A percentile compares a stretch with the other conserved stretches of the same genome.
These are phyloP conservation scores for Eilema caniola DNA, from an alignment of 2,888 invertebrate genomes.

Conservation along the genomic window DNA sequence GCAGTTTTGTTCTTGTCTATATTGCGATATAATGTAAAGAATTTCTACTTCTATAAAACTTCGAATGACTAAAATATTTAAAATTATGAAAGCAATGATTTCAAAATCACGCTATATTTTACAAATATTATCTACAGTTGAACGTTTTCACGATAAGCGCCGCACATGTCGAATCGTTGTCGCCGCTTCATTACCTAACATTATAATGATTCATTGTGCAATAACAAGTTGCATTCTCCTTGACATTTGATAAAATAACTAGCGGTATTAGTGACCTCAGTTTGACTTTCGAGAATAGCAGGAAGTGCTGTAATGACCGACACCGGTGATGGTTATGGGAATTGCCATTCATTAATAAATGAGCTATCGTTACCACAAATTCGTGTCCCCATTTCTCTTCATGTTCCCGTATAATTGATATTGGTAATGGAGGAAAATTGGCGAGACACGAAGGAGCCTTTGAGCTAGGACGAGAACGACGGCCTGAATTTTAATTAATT, in stretches of 20 bases:
- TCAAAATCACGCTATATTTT: not conserved
- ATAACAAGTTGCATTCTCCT: conserved; percentile 44
- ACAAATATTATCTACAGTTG: not conserved
- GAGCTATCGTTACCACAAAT: conserved; percentile 42
- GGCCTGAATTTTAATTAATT: not conserved
- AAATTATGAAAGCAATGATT: not conserved
- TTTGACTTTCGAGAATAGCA: conserved; percentile 22
- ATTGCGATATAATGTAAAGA: not conserved
- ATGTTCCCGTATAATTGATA: conserved; percentile 7
- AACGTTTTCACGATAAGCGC: not conserved
- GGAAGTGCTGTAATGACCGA: conserved; percentile 44
- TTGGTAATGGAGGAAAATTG: not conserved
- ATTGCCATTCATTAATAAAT: conserved; percentile 36
- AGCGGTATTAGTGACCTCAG: conserved; percentile 32
- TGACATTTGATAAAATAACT: conserved; percentile 46
- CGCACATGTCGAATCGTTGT: too few species aligned
- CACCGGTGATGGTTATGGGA: conserved; percentile 30
- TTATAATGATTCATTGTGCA: conserved; percentile 36
- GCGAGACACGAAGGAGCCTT: not conserved
- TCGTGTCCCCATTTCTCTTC: conserved; percentile 10
- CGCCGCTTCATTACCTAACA: conserved; percentile 10
- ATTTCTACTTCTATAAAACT: too few species aligned
- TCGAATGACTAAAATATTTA: too few species aligned
- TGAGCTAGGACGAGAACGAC: not conserved
- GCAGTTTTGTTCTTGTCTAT: not conserved